Evolutionary conservation across 2,113 vertebrate species (phyloP).

Genomic region (Labeo catla): DNA sequence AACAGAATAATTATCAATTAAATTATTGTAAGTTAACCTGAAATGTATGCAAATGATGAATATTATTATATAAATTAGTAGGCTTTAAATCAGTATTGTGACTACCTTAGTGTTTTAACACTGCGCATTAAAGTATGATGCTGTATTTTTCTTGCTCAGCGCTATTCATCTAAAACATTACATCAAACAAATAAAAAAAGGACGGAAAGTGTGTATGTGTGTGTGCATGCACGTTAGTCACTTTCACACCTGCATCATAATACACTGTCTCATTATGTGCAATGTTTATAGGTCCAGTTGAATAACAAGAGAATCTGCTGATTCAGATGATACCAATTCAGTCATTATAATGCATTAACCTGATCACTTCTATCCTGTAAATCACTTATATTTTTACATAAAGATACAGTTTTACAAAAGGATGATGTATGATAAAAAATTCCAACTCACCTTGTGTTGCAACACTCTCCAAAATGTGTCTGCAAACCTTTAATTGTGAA

Average conservation of each 20-base stretch:
- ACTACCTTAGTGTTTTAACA: neutral
- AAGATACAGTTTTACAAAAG: neutral
- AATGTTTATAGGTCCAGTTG: too few species aligned
- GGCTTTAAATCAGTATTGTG: neutral
- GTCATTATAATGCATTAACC: neutral
- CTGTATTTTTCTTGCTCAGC: neutral
- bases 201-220: neutral
- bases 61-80: neutral
- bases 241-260: neutral
- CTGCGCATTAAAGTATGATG: neutral
- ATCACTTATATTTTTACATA: neutral
- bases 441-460: neutral
- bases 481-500: neutral
- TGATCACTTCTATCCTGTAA: neutral
- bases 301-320: neutral
- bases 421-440: neutral
- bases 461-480: neutral
- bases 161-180: neutral
- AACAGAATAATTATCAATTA: neutral
- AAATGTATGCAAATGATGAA: neutral
- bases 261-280: neutral
- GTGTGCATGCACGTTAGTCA: neutral
- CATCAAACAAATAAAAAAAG: too few species aligned
- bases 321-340: neutral
- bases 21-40: neutral